phyloP scores from a whole-genome alignment of 2,113 vertebrate species.

The Mirounga angustirostris region DNA sequence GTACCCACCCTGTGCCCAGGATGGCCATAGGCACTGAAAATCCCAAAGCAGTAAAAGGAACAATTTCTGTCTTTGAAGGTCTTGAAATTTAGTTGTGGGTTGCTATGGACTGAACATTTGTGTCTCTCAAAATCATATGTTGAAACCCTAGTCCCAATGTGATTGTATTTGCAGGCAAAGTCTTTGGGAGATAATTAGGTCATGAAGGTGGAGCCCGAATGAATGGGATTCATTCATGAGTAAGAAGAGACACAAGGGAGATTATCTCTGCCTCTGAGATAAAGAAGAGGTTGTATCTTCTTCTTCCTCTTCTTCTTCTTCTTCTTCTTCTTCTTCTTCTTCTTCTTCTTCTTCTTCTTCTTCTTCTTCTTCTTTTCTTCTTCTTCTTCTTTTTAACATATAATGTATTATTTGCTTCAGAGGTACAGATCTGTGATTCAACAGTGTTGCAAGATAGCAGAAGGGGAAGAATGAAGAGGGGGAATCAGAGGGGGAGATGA shows the following conservation, averaged over 20 bases:
- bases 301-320: not conserved
- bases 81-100: not conserved
- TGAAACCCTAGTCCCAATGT: not conserved
- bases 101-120: not conserved
- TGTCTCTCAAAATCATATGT: not conserved
- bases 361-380: not conserved
- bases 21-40: not conserved
- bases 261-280: not conserved
- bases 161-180: not conserved
- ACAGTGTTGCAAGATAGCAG: no score
- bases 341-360: not conserved
- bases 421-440: no score
- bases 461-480: no score
- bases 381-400: no score
- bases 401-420: no score
- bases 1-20: not conserved
- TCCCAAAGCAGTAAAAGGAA: not conserved
- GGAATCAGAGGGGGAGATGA: no score
- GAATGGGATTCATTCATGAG: not conserved
- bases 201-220: not conserved
- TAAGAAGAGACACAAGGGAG: not conserved
- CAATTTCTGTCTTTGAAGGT: not conserved
- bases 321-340: no score
- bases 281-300: not conserved
- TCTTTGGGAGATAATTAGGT: not conserved